These are phyloP conservation scores for Cynopterus sphinx DNA, from an alignment of 2,797 vertebrate species.

Conservation along the genomic window DNA sequence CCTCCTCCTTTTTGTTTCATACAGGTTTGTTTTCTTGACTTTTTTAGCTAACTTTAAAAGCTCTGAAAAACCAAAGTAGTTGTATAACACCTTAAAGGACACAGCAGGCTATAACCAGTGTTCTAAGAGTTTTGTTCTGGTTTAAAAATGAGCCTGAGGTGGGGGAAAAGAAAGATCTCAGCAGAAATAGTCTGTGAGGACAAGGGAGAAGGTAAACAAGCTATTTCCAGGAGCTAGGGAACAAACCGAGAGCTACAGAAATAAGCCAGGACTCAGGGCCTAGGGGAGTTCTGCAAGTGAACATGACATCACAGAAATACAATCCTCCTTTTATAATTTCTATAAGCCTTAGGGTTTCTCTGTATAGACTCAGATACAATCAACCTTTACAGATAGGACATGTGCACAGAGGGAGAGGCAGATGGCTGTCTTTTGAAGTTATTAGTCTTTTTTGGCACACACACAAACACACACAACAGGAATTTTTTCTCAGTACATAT, in stretches of 20 bases:
- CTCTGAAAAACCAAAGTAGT: slow-evolving; percentile 5
- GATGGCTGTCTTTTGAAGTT: neutral
- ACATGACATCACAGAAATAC: neutral
- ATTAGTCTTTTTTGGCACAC: neutral
- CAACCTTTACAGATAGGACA: neutral
- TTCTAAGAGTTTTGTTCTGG: slow-evolving; percentile 51
- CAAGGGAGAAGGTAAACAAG: neutral
- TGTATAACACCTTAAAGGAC: slow-evolving; percentile 57
- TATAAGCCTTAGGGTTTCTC: neutral
- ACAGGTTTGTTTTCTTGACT: neutral
- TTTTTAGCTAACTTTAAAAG: slow-evolving; percentile 38
- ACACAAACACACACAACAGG: neutral
- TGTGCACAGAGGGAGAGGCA: neutral
- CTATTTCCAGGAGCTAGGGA: slow-evolving; percentile 23
- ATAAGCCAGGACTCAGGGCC: neutral
- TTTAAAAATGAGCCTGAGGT: slow-evolving; percentile 39
- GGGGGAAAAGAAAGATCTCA: neutral
- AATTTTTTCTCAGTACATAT: neutral
- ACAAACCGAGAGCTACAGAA: neutral
- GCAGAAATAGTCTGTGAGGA: slow-evolving; percentile 25
- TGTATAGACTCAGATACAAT: neutral
- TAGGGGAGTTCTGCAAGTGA: neutral
- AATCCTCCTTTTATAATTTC: neutral
- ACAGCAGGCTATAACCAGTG: slow-evolving; percentile 40
- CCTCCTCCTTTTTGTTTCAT: neutral